Percentiles rank a stretch among this genome's conserved stretches.
Conservation (phyloP, 1,140 invertebrate genomes). For the Sesamia nonagrioides region DNA sequence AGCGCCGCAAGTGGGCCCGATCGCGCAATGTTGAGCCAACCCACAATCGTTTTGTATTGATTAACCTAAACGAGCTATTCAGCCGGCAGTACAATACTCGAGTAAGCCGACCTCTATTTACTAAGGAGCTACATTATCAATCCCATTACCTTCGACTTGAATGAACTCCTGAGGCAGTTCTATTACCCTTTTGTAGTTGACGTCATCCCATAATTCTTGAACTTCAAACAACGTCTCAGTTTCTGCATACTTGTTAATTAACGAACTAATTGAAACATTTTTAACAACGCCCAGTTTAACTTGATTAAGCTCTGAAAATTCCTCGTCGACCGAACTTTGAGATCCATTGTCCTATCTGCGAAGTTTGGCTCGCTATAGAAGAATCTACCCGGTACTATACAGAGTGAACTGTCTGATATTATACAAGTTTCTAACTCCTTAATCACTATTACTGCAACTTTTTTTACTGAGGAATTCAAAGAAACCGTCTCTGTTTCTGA, state of each 20-base stretch:
- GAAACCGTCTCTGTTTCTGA: conserved; percentile 36
- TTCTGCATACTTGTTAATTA: conserved; percentile 45
- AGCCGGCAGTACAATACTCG: conserved; percentile 17
- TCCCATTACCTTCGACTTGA: conserved; percentile 35
- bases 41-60: conserved; percentile 35
- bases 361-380: conserved; percentile 28
- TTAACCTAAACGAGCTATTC: conserved; percentile 36
- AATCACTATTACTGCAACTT: conserved; percentile 38
- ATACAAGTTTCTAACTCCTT: conserved; percentile 45
- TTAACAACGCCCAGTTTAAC: conserved; percentile 24
- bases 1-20: conserved; percentile 5
- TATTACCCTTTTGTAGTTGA: conserved; percentile 16
- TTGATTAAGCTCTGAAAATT: conserved; percentile 47
- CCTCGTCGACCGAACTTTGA: conserved; percentile 27
- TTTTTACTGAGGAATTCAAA: conserved; percentile 29
- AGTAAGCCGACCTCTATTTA: conserved; percentile 27
- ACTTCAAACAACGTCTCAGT: conserved; percentile 33
- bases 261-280: conserved; percentile 46
- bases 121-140: conserved; percentile 30
- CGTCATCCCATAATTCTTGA: conserved; percentile 27
- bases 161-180: conserved; percentile 18
- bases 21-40: not conserved
- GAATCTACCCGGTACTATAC: not conserved
- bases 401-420: conserved; percentile 24
- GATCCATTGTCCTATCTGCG: conserved; percentile 42